These are phyloP conservation scores for silkworm (Bombyx mori) DNA, from an alignment of 1,140 invertebrate genomes.

Conservation along the genomic window ASM3026992v2 NC_085110.1:8377501-8378000, in stretches of 20 bases:
- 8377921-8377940: too few relatives aligned
- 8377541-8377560: neutral
- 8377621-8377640: constrained; percentile 29
- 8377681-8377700: constrained; percentile 67
- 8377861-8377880: neutral
- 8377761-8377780: neutral
- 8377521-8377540: too few relatives aligned
- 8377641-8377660: constrained; percentile 60
- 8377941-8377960: too few relatives aligned
- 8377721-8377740: constrained; percentile 4
- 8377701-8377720: constrained; percentile 57
- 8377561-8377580: neutral
- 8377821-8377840: neutral
- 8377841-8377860: too few relatives aligned
- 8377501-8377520: too few relatives aligned
- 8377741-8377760: constrained; percentile 1
- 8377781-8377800: too few relatives aligned
- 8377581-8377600: neutral
- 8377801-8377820: too few relatives aligned
- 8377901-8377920: neutral
- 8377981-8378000: too few relatives aligned
- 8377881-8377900: neutral
- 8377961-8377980: too few relatives aligned
- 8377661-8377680: constrained; percentile 61
- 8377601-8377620: neutral